Base-by-base conservation (phyloP, 2,113 vertebrate genomes). In the Brachypodius melanocephalos region DNA sequence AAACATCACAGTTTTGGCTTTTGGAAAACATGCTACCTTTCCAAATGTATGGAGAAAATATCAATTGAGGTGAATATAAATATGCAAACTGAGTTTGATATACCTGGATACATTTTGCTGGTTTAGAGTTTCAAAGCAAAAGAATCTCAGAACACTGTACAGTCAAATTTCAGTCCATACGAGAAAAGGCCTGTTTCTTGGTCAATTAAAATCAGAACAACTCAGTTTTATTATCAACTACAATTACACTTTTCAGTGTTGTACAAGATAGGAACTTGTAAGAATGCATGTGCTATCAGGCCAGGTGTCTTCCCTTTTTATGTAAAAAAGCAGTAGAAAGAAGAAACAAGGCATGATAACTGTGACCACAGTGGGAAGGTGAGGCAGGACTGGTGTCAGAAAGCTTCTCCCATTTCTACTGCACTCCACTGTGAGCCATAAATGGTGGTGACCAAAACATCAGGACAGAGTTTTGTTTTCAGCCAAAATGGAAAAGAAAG, bases 341-440 rank as follows among this genome's bases (percentile, higher is more conserved):
- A 79, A 79, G 14, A 69, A 66, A 63, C 6, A 42, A 55, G 12
- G 15, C 54, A 63, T 4, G 4, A 75, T 34, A 74, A 46, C 12
- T 58, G 22, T 61, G 54, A 61, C 11, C 31, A 52, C 22, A 58
- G 51, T 0, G 0, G 14, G 31, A 85, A 54, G 20, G 21, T 11
- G n/a, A 90, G 25, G 43, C 29, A 82, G 31, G 16, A 14, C 38
- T 26, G 28, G 2, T 62, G 43, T 59, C 14, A 77, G 43, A 85
- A 85, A 78, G 15, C 32, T 58, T 25, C 17, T 81, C 49, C 38
- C 14, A 38, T 54, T 89, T 78, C 52, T 34, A 6, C 19, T 46
- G 22, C 1, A 6, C 26, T 88, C 32, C 43, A 63, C 0, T 46
- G 34, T 0, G 3, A 88, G n/a, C 28, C 48, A 49, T 19, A 51